Evolutionary conservation across 2,888 invertebrate genomes (phyloP).

Genomic region (Phaedon cochleariae): DNA sequence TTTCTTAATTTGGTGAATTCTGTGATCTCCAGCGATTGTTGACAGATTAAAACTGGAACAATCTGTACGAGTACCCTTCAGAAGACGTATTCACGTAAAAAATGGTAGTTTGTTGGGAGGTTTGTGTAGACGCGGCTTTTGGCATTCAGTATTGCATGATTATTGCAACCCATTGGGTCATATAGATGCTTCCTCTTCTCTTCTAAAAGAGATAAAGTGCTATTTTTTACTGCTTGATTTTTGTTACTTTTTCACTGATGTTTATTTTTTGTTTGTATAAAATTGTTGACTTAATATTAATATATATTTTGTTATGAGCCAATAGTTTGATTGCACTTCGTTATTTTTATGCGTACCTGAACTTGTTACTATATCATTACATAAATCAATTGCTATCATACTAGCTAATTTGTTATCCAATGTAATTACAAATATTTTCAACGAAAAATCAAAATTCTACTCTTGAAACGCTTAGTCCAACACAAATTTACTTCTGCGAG

Average conservation of each 20-base stretch:
- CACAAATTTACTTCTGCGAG: conserved; percentile 35
- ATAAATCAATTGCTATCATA: conserved; percentile 44
- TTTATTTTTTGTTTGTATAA: conserved; percentile 61
- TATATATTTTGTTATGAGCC: conserved; percentile 66
- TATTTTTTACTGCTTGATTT: conserved; percentile 55
- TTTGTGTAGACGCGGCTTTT: conserved; percentile 45
- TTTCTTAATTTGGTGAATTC: no score
- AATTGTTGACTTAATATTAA: conserved; percentile 67
- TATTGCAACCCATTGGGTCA: conserved; percentile 54
- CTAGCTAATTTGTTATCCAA: conserved; percentile 47
- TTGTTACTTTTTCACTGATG: conserved; percentile 61
- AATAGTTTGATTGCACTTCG: conserved; percentile 53
- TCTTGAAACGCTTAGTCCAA: conserved; percentile 47
- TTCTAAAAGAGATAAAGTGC: conserved; percentile 50
- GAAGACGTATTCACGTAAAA: no score
- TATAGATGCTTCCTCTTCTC: conserved; percentile 60
- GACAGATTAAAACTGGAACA: no score
- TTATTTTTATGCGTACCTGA: conserved; percentile 55
- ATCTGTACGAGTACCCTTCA: no score
- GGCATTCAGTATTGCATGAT: conserved; percentile 56
- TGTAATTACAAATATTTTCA: conserved; percentile 46
- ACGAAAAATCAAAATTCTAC: conserved; percentile 54
- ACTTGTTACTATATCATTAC: conserved; percentile 52
- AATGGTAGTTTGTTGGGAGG: conserved; percentile 24
- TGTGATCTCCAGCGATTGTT: no score